Base-by-base conservation (phyloP, 2,888 invertebrate genomes). In the Eupeodes luniger region DNA sequence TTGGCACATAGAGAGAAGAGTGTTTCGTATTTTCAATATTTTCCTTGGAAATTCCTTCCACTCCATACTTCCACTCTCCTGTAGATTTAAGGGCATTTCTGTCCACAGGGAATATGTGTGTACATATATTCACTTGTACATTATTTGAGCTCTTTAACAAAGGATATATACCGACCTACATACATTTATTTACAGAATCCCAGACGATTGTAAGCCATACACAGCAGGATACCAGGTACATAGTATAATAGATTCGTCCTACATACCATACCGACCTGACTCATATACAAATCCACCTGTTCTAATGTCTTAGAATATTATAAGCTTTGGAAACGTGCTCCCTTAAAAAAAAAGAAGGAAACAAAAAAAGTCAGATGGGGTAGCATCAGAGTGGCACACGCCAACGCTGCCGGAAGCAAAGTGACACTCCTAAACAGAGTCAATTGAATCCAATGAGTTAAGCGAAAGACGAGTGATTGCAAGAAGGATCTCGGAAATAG, bases 401-500 rank as follows among this genome's bases (percentile, higher is more conserved):
- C 47, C 64, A 69, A 69, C 53, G 44, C 55, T 53, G 12, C 57
- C 64, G 55, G 72, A 78, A 72, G 82, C 53, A 59, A 6, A 51
- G 36, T 53, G 81, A 57, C 76, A 62, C 16, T 49, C 69, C 64
- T 76, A 76, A 84, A 74, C 47, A 62, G 70, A 76, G 70, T 64
- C 85, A 70, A 85, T 85, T 85, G 81, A 81, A 81, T 81, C 70
- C 16, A 59, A 76, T 70, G 70, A 85, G 64, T 47, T 27, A 27
- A 34, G 69, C 69, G 27, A 27, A 70, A 51, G 59, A 57, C 51
- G 80, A 76, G 61, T 74, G 83, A 77, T 67, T 66, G 59, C 72
- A 47, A 51, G 78, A 61, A 44, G n/a, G 16, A 55, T 7, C 51
- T 7, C 40, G 9, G 40, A 40, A 76, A 47, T 59, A 44, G 6